Percentiles rank a stretch among this genome's conserved stretches.
Conservation (phyloP, 2,888 invertebrate genomes). For the Thyatira batis region DNA sequence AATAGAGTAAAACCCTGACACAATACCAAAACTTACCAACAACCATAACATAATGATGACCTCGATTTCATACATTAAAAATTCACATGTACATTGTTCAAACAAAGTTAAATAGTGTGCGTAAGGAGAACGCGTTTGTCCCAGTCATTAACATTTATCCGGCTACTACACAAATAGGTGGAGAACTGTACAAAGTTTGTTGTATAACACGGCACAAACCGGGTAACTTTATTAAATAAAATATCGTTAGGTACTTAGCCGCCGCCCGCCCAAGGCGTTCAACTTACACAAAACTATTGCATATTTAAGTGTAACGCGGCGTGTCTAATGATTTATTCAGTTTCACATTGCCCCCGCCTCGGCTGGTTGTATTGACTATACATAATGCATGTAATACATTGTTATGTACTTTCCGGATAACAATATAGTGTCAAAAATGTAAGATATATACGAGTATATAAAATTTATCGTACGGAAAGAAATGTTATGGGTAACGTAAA, state of each 20-base stretch:
- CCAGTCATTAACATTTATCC: slow-evolving; percentile 67
- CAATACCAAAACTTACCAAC: not conserved
- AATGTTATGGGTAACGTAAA: not conserved
- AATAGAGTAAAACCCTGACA: not conserved
- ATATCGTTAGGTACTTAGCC: slow-evolving; percentile 65
- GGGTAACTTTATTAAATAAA: slow-evolving; percentile 74
- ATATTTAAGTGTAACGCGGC: slow-evolving; percentile 76
- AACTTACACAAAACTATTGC: slow-evolving; percentile 79
- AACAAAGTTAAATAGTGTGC: slow-evolving; percentile 53
- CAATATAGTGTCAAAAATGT: slow-evolving; percentile 4
- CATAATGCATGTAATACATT: slow-evolving; percentile 65
- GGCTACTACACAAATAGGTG: slow-evolving; percentile 54
- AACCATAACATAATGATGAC: slow-evolving; percentile 4
- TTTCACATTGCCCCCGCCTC: slow-evolving; percentile 66
- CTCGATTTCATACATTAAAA: slow-evolving; percentile 45
- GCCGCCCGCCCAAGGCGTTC: slow-evolving; percentile 63
- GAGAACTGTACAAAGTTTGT: slow-evolving; percentile 59
- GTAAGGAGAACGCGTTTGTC: slow-evolving; percentile 39
- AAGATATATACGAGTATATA: not conserved
- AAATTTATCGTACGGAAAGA: not conserved
- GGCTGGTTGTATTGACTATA: slow-evolving; percentile 68
- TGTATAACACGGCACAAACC: slow-evolving; percentile 55
- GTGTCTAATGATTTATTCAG: slow-evolving; percentile 76
- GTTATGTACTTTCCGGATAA: slow-evolving; percentile 24
- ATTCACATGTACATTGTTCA: slow-evolving; percentile 47